Conservation (phyloP, 1,140 invertebrate species). For the Spodoptera litura region DNA sequence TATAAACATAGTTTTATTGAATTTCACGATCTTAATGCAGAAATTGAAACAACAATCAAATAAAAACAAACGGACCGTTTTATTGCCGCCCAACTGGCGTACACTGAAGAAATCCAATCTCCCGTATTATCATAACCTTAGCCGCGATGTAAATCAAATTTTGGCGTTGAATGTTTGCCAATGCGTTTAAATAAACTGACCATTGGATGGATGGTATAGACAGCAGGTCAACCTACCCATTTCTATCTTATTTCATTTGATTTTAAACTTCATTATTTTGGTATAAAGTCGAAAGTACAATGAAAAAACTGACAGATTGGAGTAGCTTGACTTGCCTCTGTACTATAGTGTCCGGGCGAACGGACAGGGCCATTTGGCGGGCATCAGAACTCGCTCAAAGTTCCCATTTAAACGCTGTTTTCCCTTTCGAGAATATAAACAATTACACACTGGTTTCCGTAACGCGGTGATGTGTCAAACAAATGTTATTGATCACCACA, state of each 20-base stretch:
- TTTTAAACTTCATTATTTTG: no score
- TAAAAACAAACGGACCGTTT: conserved; percentile 31
- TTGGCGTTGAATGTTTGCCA: conserved; percentile 45
- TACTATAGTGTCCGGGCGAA: no score
- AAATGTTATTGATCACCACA: conserved; percentile 30
- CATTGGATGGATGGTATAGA: conserved; percentile 23
- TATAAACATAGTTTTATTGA: neutral
- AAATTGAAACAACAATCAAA: conserved; percentile 25
- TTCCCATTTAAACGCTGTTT: conserved; percentile 36
- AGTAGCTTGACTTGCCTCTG: no score
- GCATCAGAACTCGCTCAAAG: conserved; percentile 9
- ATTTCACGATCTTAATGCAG: conserved; percentile 10
- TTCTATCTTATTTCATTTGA: no score
- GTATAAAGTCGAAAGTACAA: no score
- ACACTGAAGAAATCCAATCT: conserved; percentile 27
- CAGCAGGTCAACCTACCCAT: no score
- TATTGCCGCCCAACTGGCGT: conserved; percentile 1
- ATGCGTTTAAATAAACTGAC: conserved; percentile 45
- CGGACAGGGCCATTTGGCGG: conserved; percentile 18
- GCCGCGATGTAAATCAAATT: conserved; percentile 39
- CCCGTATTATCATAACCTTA: conserved; percentile 46
- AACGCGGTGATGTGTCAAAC: conserved; percentile 42
- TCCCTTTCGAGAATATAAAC: conserved; percentile 36
- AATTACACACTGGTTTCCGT: neutral
- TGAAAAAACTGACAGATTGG: no score